Conservation (phyloP, 2,797 vertebrate species). For the Oreochromis mossambicus region DNA sequence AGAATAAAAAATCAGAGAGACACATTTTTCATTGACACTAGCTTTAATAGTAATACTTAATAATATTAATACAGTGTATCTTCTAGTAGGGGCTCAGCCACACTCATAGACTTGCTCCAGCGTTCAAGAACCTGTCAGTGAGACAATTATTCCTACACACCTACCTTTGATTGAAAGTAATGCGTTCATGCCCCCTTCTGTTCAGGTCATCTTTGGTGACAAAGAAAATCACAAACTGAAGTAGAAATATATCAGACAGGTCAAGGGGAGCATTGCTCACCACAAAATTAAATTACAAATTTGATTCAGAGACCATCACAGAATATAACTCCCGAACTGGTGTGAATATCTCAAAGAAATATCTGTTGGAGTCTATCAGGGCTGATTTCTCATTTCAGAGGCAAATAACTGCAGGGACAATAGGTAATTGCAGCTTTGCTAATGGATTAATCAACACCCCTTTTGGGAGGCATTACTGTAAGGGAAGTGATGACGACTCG, state of each 20-base stretch:
- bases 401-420: conserved; percentile 29
- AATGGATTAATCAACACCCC: conserved; percentile 47
- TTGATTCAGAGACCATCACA: conserved; percentile 27
- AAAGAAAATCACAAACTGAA: conserved; percentile 31
- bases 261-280: neutral
- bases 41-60: neutral
- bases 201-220: conserved; percentile 19
- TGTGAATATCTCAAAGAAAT: conserved; percentile 1
- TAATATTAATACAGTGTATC: neutral
- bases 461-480: conserved; percentile 14
- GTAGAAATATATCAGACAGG: conserved; percentile 8
- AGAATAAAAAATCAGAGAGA: neutral
- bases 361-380: conserved; percentile 3
- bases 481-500: conserved; percentile 19
- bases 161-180: conserved; percentile 39
- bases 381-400: conserved; percentile 6
- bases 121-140: conserved; percentile 3
- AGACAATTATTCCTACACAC: conserved; percentile 32
- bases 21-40: neutral
- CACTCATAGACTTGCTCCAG: conserved; percentile 13
- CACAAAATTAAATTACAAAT: conserved; percentile 9
- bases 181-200: conserved; percentile 32
- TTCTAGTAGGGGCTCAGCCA: neutral
- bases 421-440: conserved; percentile 22
- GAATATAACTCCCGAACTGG: conserved; percentile 11